phyloP scores from a whole-genome alignment of 2,888 invertebrate genomes.

The Thereva nobilitata region DNA sequence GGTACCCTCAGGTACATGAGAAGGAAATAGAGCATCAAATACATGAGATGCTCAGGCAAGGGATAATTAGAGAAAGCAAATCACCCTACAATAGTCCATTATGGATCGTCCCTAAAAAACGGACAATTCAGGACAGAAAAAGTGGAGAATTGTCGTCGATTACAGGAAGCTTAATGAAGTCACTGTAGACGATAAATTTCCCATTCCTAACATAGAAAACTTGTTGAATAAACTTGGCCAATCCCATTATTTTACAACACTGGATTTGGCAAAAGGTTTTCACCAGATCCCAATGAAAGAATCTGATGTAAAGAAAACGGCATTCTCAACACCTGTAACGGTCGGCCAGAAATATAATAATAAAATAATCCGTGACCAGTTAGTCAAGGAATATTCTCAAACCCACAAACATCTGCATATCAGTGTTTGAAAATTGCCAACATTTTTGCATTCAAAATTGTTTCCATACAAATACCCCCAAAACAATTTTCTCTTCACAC shows the following conservation, averaged over 20 bases:
- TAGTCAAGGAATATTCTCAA: too few relatives aligned
- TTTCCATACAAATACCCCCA: too few relatives aligned
- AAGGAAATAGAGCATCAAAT: constrained; percentile 39
- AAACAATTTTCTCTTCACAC: too few relatives aligned
- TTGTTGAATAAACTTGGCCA: constrained; percentile 40
- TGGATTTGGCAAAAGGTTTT: constrained; percentile 39
- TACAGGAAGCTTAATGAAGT: constrained; percentile 34
- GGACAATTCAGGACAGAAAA: constrained; percentile 37
- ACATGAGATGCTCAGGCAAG: constrained; percentile 34
- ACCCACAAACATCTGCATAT: too few relatives aligned
- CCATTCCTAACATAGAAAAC: constrained; percentile 42
- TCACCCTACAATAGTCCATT: constrained; percentile 41
- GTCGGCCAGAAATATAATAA: too few relatives aligned
- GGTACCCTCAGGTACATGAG: constrained; percentile 39
- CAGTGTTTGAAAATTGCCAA: too few relatives aligned
- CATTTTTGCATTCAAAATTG: too few relatives aligned
- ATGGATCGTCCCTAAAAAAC: constrained; percentile 41
- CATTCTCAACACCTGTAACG: constrained; percentile 31
- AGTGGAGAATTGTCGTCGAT: constrained; percentile 41
- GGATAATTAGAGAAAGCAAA: constrained; percentile 36
- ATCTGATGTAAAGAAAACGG: constrained; percentile 35
- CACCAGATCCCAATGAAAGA: constrained; percentile 37
- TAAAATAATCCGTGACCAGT: too few relatives aligned
- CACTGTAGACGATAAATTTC: constrained; percentile 42
- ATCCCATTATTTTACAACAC: constrained; percentile 37